These are phyloP conservation scores for Nemapogon koenigi DNA, from an alignment of 2,888 invertebrate genomes.

Conservation along the genomic window DNA sequence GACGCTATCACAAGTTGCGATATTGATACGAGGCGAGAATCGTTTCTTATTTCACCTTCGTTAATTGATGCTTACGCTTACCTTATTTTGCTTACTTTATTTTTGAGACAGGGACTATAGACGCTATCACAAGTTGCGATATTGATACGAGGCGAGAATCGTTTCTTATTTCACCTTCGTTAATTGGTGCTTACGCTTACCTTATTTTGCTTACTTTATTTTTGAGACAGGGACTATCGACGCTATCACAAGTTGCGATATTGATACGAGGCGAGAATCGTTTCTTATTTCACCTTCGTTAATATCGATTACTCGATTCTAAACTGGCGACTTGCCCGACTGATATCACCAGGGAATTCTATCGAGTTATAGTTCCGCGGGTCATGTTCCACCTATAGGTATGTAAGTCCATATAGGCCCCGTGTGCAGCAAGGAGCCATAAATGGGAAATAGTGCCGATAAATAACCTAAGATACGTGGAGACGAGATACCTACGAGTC, in stretches of 20 bases:
- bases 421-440: no score
- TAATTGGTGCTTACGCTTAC: neutral
- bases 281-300: conserved; percentile 8
- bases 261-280: conserved; percentile 4
- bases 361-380: conserved; percentile 8
- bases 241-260: no score
- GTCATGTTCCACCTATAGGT: conserved; percentile 4
- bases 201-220: neutral
- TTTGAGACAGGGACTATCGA: neutral
- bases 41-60: no score
- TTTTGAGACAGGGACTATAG: no score
- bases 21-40: no score
- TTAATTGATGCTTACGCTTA: no score
- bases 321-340: conserved; percentile 6
- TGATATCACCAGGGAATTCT: conserved; percentile 8
- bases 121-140: no score
- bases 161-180: conserved; percentile 8
- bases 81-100: no score
- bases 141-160: no score
- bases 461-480: conserved; percentile 5
- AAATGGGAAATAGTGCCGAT: conserved; percentile 6
- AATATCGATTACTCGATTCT: conserved; percentile 9
- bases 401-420: neutral
- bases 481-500: neutral
- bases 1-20: no score